These are phyloP conservation scores for Criorhina ranunculi DNA, from an alignment of 2,888 invertebrate species.

Conservation along the genomic window DNA sequence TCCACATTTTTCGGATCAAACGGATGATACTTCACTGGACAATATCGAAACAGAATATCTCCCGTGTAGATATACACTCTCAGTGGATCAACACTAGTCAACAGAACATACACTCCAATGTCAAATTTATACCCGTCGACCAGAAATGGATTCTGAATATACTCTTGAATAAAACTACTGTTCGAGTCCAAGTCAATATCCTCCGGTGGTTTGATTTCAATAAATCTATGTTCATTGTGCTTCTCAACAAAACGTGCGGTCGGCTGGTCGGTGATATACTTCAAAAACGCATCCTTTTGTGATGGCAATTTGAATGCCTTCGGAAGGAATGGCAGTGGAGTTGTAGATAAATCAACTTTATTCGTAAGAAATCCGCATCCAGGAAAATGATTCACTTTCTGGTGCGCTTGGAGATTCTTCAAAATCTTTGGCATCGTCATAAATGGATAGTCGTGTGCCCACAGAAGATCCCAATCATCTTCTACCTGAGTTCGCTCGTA, in stretches of 20 bases:
- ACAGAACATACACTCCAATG: conserved; percentile 96
- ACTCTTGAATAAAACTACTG: conserved; percentile 96
- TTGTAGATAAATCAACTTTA: conserved; percentile 94
- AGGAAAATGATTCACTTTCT: conserved; percentile 96
- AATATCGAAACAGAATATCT: conserved; percentile 96
- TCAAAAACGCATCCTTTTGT: conserved; percentile 89
- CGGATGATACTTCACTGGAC: conserved; percentile 94
- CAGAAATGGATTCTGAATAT: conserved; percentile 93
- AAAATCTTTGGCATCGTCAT: conserved; percentile 83
- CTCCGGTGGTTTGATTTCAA: conserved; percentile 89
- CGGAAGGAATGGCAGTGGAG: conserved; percentile 92
- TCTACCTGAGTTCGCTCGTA: conserved; percentile 87
- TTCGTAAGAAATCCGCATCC: conserved; percentile 97
- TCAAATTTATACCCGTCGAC: conserved; percentile 98
- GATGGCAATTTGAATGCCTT: conserved; percentile 94
- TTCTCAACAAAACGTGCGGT: conserved; percentile 94
- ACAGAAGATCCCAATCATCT: conserved; percentile 93
- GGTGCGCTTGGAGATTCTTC: conserved; percentile 88
- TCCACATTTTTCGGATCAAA: conserved; percentile 92
- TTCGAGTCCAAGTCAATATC: conserved; percentile 89
- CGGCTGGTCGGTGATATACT: conserved; percentile 88
- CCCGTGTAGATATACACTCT: conserved; percentile 95
- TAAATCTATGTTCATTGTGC: conserved; percentile 95
- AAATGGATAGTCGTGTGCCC: conserved; percentile 98
- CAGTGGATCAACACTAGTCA: conserved; percentile 96